Evolutionary conservation across 1,140 invertebrate genomes (phyloP), one percentile per base, ranked within the genome.

Genomic region (Muscidifurax raptorellus): DNA sequence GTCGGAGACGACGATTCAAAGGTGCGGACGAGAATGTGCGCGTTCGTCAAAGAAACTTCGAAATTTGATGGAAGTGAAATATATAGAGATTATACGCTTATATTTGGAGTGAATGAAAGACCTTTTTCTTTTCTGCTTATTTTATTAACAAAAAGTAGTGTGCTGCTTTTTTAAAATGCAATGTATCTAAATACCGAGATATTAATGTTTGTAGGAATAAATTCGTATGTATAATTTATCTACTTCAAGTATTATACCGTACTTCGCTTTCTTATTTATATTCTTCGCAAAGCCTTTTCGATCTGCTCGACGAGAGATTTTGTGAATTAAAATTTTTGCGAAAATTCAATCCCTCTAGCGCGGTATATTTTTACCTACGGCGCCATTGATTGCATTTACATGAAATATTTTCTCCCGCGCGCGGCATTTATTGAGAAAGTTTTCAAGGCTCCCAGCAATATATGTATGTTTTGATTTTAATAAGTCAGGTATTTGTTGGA

Each of bases 391-490:
- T 78, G 22, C 28, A 78, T 78, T 71, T 79, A 79, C 47, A 64
- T 40, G n/a, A 18, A 79, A 84, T 79, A 79, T 64, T 72, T 84
- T 72, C 28, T n/a, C 22, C 59, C 40, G n/a, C n/a, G n/a, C n/a
- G n/a, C n/a, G 6, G 22, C 47, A 74, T 79, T 74, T 84, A 84
- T 79, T 79, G 64, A 74, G 64, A 84, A 84, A 84, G n/a, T 79
- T 84, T 30, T 6, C 67, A 27, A 28, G 25, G 13, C 32, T 79
- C 28, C 18, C 44, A 59, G 40, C 9, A 71, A 52, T 78, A 52
- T 78, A 47, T 67, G 69, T 77, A 77, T 83, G 75, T 77, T 78
- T 83, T 22, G 4, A 59, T 78, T 83, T 83, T 83, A 83, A 83
- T 83, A 83, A 78, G 64, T 78, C 32, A 67, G 66, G 82, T 83